Evolutionary conservation across 2,113 vertebrate genomes (phyloP).

Genomic region (Salvelinus alpinus): DNA sequence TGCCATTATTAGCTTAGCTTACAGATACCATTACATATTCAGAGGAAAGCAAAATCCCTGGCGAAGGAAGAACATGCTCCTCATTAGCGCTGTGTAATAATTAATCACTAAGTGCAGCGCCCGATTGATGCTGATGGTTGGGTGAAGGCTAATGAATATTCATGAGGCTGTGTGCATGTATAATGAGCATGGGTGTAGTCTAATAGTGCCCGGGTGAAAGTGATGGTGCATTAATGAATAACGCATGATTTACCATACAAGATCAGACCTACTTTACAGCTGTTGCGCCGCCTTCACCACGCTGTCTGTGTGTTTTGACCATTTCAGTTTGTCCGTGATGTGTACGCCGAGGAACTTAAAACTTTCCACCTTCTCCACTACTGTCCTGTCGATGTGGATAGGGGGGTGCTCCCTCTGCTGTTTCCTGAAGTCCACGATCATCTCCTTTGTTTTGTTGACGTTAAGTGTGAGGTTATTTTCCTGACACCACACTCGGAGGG

Average conservation of each 20-base stretch:
- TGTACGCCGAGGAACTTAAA: too few species aligned
- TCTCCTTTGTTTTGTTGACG: too few species aligned
- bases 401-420: too few species aligned
- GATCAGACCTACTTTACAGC: slow-evolving; percentile 12
- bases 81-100: slow-evolving; percentile 48
- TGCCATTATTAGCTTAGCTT: not conserved
- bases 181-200: slow-evolving; percentile 40
- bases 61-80: slow-evolving; percentile 22
- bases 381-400: too few species aligned
- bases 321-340: too few species aligned
- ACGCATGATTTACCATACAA: slow-evolving; percentile 41
- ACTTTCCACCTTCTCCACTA: too few species aligned
- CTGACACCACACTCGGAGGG: too few species aligned
- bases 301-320: too few species aligned
- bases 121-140: slow-evolving; percentile 15
- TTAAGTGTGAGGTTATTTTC: too few species aligned
- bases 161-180: slow-evolving; percentile 21
- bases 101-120: slow-evolving; percentile 37
- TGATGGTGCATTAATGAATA: slow-evolving; percentile 48
- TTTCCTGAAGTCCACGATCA: too few species aligned
- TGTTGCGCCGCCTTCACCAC: too few species aligned
- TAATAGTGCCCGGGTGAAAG: slow-evolving; percentile 36
- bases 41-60: slow-evolving; percentile 17
- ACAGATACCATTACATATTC: not conserved
- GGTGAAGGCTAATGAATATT: slow-evolving; percentile 57